A percentile compares a stretch with the other conserved stretches of the same genome.
These are phyloP conservation scores for Aporophyla lueneburgensis DNA, from an alignment of 2,888 invertebrate genomes.

Conservation along the genomic window DNA sequence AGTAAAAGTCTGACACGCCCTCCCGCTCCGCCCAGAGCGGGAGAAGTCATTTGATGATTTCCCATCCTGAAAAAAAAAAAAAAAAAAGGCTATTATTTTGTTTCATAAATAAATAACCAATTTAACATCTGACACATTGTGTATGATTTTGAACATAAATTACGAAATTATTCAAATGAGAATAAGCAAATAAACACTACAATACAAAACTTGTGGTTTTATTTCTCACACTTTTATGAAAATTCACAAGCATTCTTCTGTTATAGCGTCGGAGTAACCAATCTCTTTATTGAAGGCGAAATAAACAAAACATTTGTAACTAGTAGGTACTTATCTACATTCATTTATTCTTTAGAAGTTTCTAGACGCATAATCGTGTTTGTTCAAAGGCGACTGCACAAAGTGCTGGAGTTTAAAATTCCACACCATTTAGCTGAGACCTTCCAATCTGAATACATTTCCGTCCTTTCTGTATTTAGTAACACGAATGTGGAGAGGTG, in stretches of 20 bases:
- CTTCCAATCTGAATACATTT: conserved; percentile 70
- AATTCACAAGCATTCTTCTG: conserved; percentile 44
- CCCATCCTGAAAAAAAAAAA: no score
- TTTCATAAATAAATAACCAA: conserved; percentile 10
- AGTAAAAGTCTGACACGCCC: no score
- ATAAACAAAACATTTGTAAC: conserved; percentile 75
- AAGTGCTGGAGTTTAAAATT: conserved; percentile 79
- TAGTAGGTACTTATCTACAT: conserved; percentile 67
- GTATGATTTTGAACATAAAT: conserved; percentile 29
- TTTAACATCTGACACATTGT: neutral
- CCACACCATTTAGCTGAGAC: conserved; percentile 73
- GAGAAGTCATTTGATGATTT: no score
- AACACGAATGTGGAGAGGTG: conserved; percentile 63
- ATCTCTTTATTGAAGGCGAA: conserved; percentile 58
- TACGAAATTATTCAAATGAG: conserved; percentile 36
- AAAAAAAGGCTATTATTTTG: neutral
- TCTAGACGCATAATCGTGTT: conserved; percentile 85
- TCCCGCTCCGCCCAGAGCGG: no score
- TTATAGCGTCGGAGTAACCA: conserved; percentile 42
- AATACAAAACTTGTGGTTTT: conserved; percentile 32
- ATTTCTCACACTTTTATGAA: conserved; percentile 54
- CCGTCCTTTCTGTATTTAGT: conserved; percentile 57
- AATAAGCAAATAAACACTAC: conserved; percentile 45
- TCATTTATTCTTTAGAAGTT: conserved; percentile 81
- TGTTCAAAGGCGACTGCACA: conserved; percentile 80